Base-by-base conservation (phyloP, 2,797 vertebrate genomes). In the Neosalanx taihuensis region DNA sequence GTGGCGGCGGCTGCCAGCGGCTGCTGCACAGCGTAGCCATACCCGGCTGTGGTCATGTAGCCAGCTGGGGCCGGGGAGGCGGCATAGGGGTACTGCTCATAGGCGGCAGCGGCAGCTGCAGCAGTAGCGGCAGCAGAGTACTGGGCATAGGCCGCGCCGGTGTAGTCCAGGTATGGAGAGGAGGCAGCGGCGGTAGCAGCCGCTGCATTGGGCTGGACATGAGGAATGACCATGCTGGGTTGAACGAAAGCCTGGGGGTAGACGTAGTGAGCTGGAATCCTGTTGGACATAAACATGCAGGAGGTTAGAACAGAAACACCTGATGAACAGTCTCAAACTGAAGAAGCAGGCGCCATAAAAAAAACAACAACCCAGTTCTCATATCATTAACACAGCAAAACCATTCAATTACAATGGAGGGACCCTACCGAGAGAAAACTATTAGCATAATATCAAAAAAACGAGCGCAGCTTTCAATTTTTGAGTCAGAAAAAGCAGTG, bases 211-310 rank as follows among this genome's bases (percentile, higher is more conserved):
- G 92, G 92, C 76, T 97, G 96, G 1, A 97, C 93, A 4, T 97
- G 96, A 12, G 96, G 96, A 73, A 99, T 96, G 80, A 98, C 89
- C 86, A 98, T 82, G 72, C 96, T 96, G 6, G 96, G 97, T 83
- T 98, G 97, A 80, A 98, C 92, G 70, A 96, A 97, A 75, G 97
- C 95, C 92, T 99, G 97, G 61, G 96, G 97, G 85, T 98, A 99
- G 80, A 99, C 93, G 70, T 98, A 98, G 89, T 98, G 97, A 74
- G 97, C 94, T 9, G 96, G 97, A 73, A 99, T 96, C 94, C 97
- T 99, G 94, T 86, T 74, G 92, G 91, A 88, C 87, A 92, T 75
- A 89, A 75, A 71, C 20, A 84, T 26, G 72, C 61, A 65, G 31
- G 53, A 69, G 73, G 74, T 89, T 74, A 89, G 76, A 69, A 53